Base-by-base conservation (phyloP, 2,888 invertebrate genomes). In the Apotomis betuletana region DNA sequence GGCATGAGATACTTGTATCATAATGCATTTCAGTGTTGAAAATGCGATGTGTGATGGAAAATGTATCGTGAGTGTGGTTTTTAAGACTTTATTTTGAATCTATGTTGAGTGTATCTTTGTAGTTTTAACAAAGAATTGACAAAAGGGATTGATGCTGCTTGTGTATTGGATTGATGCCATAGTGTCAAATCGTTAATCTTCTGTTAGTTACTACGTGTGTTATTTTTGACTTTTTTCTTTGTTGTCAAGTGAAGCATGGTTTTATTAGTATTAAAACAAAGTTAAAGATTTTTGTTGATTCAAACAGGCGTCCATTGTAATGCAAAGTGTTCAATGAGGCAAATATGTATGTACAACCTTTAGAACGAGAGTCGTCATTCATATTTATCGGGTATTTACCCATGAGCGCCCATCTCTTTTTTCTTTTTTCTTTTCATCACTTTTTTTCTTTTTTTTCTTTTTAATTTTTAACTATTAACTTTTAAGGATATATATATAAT, bases 161-260 rank as follows among this genome's bases (percentile, higher is more conserved):
- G 57, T 57, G 51, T 44, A 46, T 72, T 72, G 72, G 72, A 72
- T 54, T 54, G 58, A 54, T 68, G 72, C 72, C 72, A 72, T 57
- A 60, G 61, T 62, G 67, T 63, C 67, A 63, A 54, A 36, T 60
- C 49, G 15, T 63, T 55, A 63, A 44, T 63, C 15, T 41, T 4
- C 13, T 41, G 62, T 62, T 61, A 27, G 62, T 62, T 61, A 27
- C 41, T 67, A 62, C 15, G 58, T 27, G 65, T 36, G 59, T 59
- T 52, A 60, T 5, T 49, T 49, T 49, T 9, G 49, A 9, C 9
- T 2, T 6, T 10, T 9, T 49, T 49, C 9, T 10, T 49, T 49
- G 49, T 49, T 49, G 49, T 49, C 49, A 49, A 49, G 10, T 49
- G 3, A 49, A 49, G 9, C 9, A 49, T 49, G 49, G 3, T 49